Conservation (phyloP, 2,797 vertebrate species). For the Muscicapa comitata region DNA sequence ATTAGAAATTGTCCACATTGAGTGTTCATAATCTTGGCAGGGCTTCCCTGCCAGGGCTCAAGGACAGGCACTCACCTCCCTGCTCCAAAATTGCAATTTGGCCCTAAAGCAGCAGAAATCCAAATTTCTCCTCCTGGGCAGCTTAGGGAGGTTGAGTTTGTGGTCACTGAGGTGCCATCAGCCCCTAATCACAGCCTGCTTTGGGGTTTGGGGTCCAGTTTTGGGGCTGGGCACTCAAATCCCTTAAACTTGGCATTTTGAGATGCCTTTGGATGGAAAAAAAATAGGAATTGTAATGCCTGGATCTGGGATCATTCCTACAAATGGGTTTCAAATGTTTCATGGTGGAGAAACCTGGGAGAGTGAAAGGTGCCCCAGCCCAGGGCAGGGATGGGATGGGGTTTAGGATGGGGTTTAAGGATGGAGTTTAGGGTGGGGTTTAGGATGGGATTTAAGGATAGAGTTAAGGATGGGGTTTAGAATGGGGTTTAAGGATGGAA, state of each 20-base stretch:
- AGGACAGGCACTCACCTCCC: not conserved
- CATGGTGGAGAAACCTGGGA: not conserved
- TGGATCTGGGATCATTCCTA: not conserved
- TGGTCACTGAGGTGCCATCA: not conserved
- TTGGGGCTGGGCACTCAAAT: not conserved
- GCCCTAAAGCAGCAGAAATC: not conserved
- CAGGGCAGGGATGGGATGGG: not conserved
- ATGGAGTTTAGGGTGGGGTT: too few relatives aligned
- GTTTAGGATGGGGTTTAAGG: not conserved
- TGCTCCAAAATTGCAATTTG: not conserved
- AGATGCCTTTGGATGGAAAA: not conserved
- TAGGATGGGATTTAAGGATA: too few relatives aligned
- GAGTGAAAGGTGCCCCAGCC: not conserved
- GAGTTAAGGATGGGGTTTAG: too few relatives aligned
- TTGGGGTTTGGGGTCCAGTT: not conserved
- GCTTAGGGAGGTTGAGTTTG: not conserved
- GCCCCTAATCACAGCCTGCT: not conserved
- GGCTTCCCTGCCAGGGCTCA: not conserved
- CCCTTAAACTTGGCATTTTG: not conserved
- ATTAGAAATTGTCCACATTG: not conserved
- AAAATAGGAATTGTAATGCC: accelerated
- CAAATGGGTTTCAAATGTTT: too few relatives aligned
- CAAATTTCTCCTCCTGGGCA: not conserved
- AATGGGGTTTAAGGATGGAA: too few relatives aligned
- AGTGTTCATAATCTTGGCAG: not conserved